These are phyloP conservation scores for Antigone vipio DNA, from an alignment of 2,113 vertebrate genomes.

Conservation along the genomic window DNA sequence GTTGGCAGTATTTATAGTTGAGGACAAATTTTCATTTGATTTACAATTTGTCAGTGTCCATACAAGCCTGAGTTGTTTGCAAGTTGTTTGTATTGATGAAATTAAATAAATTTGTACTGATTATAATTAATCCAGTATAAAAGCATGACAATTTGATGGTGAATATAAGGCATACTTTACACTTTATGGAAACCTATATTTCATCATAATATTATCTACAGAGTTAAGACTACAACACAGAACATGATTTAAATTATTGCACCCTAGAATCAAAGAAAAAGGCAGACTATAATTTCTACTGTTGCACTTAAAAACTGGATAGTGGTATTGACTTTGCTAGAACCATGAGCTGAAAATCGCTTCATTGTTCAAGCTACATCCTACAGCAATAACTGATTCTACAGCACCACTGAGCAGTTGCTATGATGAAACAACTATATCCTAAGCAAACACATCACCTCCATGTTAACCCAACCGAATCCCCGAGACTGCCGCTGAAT, in stretches of 20 bases:
- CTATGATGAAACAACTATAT: not conserved
- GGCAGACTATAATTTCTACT: not conserved
- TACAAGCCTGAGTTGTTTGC: not conserved
- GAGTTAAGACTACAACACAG: not conserved
- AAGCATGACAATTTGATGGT: not conserved
- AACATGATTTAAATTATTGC: not conserved
- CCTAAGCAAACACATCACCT: conserved; percentile 45
- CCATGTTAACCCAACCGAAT: conserved; percentile 55
- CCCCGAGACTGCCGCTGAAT: conserved; percentile 29
- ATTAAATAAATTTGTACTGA: not conserved
- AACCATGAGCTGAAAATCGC: not conserved
- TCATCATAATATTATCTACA: not conserved
- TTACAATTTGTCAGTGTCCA: not conserved
- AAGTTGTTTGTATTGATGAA: not conserved
- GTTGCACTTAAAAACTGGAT: not conserved
- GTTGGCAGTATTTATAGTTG: not conserved
- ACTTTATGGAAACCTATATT: not conserved
- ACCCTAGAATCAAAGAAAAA: not conserved
- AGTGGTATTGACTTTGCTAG: not conserved
- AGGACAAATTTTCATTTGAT: not conserved
- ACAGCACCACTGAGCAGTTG: conserved; percentile 2
- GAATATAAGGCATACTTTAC: not conserved
- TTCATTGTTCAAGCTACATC: not conserved
- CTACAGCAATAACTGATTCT: not conserved
- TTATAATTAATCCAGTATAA: not conserved